These are phyloP conservation scores for Cepaea nemoralis DNA, from an alignment of 1,140 invertebrate species.

Conservation along the genomic window DNA sequence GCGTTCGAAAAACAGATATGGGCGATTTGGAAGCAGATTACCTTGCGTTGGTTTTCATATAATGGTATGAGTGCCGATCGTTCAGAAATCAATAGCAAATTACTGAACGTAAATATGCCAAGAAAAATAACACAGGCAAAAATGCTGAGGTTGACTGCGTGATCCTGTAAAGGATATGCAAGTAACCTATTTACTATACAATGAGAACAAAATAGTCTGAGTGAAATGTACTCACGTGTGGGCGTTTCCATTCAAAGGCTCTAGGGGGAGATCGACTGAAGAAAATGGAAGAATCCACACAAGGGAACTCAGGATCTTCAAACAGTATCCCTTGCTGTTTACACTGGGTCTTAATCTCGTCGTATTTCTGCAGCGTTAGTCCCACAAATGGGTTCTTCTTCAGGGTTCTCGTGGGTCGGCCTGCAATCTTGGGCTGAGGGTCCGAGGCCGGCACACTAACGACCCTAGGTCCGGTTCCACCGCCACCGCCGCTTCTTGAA, in stretches of 20 bases:
- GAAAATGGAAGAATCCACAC: conserved; percentile 64
- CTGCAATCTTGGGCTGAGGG: conserved; percentile 45
- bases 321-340: conserved; percentile 58
- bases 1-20: too few relatives aligned
- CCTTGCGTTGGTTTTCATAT: too few relatives aligned
- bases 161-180: too few relatives aligned
- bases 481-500: conserved; percentile 35
- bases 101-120: too few relatives aligned
- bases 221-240: conserved; percentile 56
- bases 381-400: conserved; percentile 63
- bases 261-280: conserved; percentile 63
- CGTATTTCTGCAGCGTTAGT: conserved; percentile 60
- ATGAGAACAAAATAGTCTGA: too few relatives aligned
- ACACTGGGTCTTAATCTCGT: conserved; percentile 43
- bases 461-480: conserved; percentile 3
- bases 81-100: too few relatives aligned
- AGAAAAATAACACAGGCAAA: too few relatives aligned
- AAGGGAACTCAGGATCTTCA: conserved; percentile 69
- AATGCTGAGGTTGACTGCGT: too few relatives aligned
- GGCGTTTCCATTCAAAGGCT: conserved; percentile 69
- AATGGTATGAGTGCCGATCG: too few relatives aligned
- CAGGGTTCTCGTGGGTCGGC: conserved; percentile 51
- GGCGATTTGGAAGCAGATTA: too few relatives aligned
- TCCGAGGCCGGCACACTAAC: conserved; percentile 18
- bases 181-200: too few relatives aligned